Evolutionary conservation across 2,888 invertebrate genomes (phyloP), one percentile per base, ranked within the genome.

Genomic region (Polydrusus tereticollis): DNA sequence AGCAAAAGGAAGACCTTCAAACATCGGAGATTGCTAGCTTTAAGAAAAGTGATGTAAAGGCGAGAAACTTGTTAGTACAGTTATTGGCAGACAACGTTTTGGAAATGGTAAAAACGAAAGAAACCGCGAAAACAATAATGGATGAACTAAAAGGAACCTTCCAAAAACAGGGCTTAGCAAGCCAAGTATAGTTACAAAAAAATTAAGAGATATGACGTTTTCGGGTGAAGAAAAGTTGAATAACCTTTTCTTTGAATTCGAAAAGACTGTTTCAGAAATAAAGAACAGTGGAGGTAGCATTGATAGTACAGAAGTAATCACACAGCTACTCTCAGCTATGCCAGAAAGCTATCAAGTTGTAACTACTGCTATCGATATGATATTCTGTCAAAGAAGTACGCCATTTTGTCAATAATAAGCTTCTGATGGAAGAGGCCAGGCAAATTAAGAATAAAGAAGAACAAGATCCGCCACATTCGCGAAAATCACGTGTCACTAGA

Each of bases 361-460:
- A 41, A 63, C 58, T 23, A 72, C 72, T 41, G 72, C 68, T 1
- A 59, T 72, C 14, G 72, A 69, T 43, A 58, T 69, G 43, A 29
- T 58, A 33, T 69, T 59, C 18, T 69, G 72, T 41, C 59, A 69
- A 41, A 14, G 20, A 33, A 10, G 20, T 12, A 36, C 14, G 14
- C 2, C 33, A 29, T 20, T 58, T 58, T 58, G 20, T 58, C 14
- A 58, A 58, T 14, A 18, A 41, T 12, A 36, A 58, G 16, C 21
- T 58, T 1, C 5, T 58, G 8, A 41, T 41, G n/a, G n/a, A n/a
- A n/a, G n/a, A n/a, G n/a, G n/a, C n/a, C n/a, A n/a, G n/a, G n/a
- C n/a, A n/a, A n/a, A n/a, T n/a, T n/a, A n/a, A n/a, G n/a, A n/a
- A n/a, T n/a, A n/a, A n/a, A n/a, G n/a, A n/a, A n/a, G n/a, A n/a